These are phyloP conservation scores for Siphlonurus alternatus DNA, from an alignment of 2,888 invertebrate species.

Conservation along the genomic window DNA sequence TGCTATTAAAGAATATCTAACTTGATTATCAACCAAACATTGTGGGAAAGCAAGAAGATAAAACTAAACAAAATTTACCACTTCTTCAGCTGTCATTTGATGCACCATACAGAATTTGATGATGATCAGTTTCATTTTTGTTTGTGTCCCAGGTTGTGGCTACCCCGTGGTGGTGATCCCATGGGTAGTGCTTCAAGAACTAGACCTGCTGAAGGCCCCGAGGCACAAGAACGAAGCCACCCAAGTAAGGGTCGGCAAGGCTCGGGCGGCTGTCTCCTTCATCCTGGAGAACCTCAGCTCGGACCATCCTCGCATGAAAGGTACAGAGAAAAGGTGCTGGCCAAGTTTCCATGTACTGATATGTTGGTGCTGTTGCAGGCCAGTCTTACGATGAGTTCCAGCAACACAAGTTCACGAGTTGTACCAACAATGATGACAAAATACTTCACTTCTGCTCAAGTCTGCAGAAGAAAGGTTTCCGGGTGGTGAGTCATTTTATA, in stretches of 20 bases:
- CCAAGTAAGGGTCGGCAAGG: constrained; percentile 17
- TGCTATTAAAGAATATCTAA: constrained; percentile 17
- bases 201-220: constrained; percentile 24
- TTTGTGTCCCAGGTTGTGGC: constrained; percentile 8
- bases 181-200: constrained; percentile 20
- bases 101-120: too few species aligned
- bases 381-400: not conserved
- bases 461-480: not conserved
- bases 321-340: constrained; percentile 1
- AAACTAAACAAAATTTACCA: too few species aligned
- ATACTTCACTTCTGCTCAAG: not conserved
- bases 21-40: not conserved
- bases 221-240: not conserved
- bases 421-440: not conserved
- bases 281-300: constrained; percentile 21
- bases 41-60: too few species aligned
- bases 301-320: constrained; percentile 23
- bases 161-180: constrained; percentile 13
- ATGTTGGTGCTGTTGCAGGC: too few species aligned
- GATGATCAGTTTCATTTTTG: too few species aligned
- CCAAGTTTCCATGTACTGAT: too few species aligned
- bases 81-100: too few species aligned
- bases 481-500: not conserved
- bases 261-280: constrained; percentile 22
- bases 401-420: not conserved